Percentiles rank a stretch among this genome's conserved stretches.
Conservation (phyloP, 2,797 vertebrate species). For the Silurus lanzhouensis region DNA sequence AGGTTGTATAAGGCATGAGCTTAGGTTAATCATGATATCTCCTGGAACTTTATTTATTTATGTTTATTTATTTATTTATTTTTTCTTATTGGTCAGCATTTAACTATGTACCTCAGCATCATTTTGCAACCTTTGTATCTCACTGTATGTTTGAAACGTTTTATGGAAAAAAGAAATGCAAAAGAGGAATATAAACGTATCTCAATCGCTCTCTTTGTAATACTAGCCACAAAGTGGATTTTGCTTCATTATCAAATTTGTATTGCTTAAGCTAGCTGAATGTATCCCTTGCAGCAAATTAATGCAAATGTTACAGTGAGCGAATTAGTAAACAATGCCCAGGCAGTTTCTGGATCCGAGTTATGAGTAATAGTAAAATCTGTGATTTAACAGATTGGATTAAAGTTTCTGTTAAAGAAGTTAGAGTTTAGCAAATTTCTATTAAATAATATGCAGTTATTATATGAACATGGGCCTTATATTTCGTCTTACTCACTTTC, state of each 20-base stretch:
- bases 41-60: background rate
- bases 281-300: background rate
- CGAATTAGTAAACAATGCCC: background rate
- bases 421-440: background rate
- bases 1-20: background rate
- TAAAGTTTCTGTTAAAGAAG: background rate
- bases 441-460: background rate
- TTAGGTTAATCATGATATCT: background rate
- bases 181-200: background rate
- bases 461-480: constrained; percentile 18
- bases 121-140: background rate
- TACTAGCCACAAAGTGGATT: background rate
- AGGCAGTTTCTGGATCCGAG: background rate
- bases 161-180: background rate
- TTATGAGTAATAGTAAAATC: background rate
- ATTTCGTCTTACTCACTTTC: constrained; percentile 64
- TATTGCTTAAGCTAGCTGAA: background rate
- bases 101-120: background rate
- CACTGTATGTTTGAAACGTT: background rate
- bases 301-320: background rate
- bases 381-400: background rate
- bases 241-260: background rate
- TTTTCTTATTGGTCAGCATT: constrained; percentile 3
- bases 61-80: background rate
- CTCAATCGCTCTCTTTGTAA: background rate